These are phyloP conservation scores for Agelas oroides DNA, from an alignment of 37 sponge, comb jelly and placozoan genomes.

Conservation along the genomic window DNA sequence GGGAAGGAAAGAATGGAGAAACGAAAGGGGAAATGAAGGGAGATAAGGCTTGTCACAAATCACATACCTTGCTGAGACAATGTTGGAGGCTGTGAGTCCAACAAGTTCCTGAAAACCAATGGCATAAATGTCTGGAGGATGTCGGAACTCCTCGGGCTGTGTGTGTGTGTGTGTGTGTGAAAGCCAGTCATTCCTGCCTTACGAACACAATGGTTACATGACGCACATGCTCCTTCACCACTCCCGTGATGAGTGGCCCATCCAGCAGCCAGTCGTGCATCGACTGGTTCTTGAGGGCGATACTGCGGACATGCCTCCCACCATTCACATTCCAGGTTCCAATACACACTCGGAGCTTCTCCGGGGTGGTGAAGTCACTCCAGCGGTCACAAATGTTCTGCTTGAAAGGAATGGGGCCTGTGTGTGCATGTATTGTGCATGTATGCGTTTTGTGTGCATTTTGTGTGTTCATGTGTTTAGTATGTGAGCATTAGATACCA, in stretches of 20 bases:
- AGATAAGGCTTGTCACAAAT: no score
- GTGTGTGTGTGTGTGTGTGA: conserved; percentile 14
- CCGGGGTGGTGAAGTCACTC: conserved; percentile 53
- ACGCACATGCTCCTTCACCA: conserved; percentile 30
- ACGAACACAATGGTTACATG: no score
- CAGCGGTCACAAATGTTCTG: conserved; percentile 71
- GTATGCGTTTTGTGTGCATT: no score
- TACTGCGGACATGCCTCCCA: conserved; percentile 85
- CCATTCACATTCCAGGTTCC: conserved; percentile 99
- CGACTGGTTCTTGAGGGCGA: conserved; percentile 86
- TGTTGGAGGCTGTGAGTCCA: conserved; percentile 90
- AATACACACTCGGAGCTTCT: conserved; percentile 79
- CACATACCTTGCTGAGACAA: conserved; percentile 88
- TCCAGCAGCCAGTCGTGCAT: conserved; percentile 95
- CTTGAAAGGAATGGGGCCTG: conserved; percentile 66
- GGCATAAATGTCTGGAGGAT: conserved; percentile 84
- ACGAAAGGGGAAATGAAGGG: no score
- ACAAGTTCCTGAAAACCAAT: conserved; percentile 97
- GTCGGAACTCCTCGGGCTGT: conserved; percentile 52
- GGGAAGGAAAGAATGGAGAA: neutral
- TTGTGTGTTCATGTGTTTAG: no score
- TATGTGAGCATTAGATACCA: no score
- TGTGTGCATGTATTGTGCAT: neutral
- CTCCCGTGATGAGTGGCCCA: conserved; percentile 47
- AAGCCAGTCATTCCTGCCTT: neutral